Conservation (phyloP, 2,113 vertebrate species). For the Rhinoderma darwinii region DNA sequence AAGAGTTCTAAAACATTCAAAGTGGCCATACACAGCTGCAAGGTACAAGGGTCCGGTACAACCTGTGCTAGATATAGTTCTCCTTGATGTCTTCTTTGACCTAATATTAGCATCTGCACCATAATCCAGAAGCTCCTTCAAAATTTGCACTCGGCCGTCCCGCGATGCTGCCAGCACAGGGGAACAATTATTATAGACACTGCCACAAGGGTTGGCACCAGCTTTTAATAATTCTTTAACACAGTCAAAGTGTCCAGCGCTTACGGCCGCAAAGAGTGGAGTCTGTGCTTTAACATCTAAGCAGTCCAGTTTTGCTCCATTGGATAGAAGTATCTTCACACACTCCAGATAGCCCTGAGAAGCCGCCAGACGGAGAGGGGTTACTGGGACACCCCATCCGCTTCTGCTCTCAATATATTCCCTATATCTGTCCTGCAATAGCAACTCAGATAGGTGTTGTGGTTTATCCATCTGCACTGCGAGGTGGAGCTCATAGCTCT, state of each 20-base stretch:
- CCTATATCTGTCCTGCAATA: conserved; percentile 81
- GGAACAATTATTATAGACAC: conserved; percentile 88
- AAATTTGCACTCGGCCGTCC: conserved; percentile 78
- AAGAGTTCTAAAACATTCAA: conserved; percentile 87
- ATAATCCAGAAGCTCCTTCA: conserved; percentile 81
- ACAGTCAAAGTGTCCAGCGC: conserved; percentile 85
- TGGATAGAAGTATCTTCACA: conserved; percentile 80
- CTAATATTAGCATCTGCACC: conserved; percentile 83
- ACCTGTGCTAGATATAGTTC: conserved; percentile 77
- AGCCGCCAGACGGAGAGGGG: conserved; percentile 85
- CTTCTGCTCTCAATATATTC: conserved; percentile 81
- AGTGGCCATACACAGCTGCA: conserved; percentile 84
- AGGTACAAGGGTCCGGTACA: conserved; percentile 90
- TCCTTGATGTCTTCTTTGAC: conserved; percentile 76
- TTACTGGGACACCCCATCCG: conserved; percentile 89
- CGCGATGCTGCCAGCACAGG: conserved; percentile 84
- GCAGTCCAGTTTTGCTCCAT: conserved; percentile 87
- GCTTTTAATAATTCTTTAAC: conserved; percentile 82
- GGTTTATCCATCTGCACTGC: conserved; percentile 77
- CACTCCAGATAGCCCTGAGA: conserved; percentile 79
- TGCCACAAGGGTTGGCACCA: conserved; percentile 83
- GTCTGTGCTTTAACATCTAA: conserved; percentile 94
- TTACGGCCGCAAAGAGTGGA: conserved; percentile 89
- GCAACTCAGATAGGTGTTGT: conserved; percentile 73
- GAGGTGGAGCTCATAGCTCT: conserved; percentile 78